phyloP scores from a whole-genome alignment of 2,797 vertebrate species.

The Pteropus rufus region DNA sequence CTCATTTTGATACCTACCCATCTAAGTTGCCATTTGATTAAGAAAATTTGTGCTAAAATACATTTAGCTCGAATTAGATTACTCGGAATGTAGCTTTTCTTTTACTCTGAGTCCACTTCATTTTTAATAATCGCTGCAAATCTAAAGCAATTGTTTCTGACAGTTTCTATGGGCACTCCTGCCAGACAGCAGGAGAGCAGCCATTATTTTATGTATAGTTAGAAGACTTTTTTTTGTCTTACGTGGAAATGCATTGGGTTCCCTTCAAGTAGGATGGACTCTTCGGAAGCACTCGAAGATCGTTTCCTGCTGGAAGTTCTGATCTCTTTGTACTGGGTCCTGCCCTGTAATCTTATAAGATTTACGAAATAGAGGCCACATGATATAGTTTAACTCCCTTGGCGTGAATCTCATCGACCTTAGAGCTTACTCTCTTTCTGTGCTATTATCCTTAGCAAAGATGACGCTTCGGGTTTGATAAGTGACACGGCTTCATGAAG shows the following conservation, averaged over 20 bases:
- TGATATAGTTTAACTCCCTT: not conserved
- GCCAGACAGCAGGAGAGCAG: not conserved
- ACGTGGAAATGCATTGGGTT: not conserved
- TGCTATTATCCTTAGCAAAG: not conserved
- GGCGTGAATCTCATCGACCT: not conserved
- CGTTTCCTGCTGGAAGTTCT: not conserved
- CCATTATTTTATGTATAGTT: not conserved
- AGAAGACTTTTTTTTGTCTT: not conserved
- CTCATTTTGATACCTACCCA: not conserved
- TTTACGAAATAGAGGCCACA: not conserved
- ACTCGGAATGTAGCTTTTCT: not conserved
- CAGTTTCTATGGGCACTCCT: not conserved
- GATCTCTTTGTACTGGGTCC: not conserved
- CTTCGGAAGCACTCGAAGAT: not conserved
- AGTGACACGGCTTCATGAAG: not conserved
- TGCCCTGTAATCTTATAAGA: not conserved
- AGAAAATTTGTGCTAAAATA: not conserved
- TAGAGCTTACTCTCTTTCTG: not conserved
- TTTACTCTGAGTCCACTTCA: not conserved
- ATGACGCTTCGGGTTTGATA: not conserved
- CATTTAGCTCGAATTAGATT: not conserved
- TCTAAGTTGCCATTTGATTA: not conserved
- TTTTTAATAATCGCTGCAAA: not conserved
- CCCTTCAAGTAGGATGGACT: not conserved
- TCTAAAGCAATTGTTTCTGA: constrained; percentile 15